Evolutionary conservation across 2,797 vertebrate species (phyloP), one percentile per base, ranked within the genome.

Genomic region (Salmo trutta): DNA sequence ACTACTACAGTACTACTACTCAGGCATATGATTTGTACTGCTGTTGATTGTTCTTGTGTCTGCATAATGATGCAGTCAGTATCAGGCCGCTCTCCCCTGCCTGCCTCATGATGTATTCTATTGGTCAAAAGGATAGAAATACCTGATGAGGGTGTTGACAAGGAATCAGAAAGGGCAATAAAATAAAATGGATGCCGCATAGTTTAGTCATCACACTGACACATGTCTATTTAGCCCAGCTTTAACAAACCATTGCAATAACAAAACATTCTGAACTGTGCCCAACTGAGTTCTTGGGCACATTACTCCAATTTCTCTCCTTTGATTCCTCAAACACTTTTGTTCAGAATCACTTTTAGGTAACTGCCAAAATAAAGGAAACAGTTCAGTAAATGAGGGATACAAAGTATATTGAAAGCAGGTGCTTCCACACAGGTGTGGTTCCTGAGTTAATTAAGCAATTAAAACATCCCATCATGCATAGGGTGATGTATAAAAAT

Each of bases 1-100:
- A 87, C 90, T 87, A 86, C 56, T 59, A 59, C 56, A 59, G 17
- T 56, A 31, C 86, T 85, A 88, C 89, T 90, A 89, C 92, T 93
- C 91, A 92, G 93, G 92, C 91, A 83, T 91, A 86, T 87, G 74
- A 81, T 88, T 89, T 87, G 82, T 87, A 91, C 86, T 89, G 88
- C 90, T 86, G 88, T 85, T 86, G 90, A 91, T 92, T 91, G 89
- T 91, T 89, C 82, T 16, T 29, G 51, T 47, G 12, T 52, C 36
- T 73, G 52, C 53, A 31, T 31, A 5, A 19, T 29, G 53, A 31
- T 53, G 36, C 29, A 72, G 67, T 29, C 29, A 54, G 59, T 27
- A 64, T 5, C 41, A 29, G 84, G 83, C 89, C 86, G 75, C 87
- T 84, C 81, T 81, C 82, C 87, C 86, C 90, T 79, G 85, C 87